Evolutionary conservation across 1,140 invertebrate species (phyloP), one percentile per base, ranked within the genome.

Genomic region (Euborellia annulipes): DNA sequence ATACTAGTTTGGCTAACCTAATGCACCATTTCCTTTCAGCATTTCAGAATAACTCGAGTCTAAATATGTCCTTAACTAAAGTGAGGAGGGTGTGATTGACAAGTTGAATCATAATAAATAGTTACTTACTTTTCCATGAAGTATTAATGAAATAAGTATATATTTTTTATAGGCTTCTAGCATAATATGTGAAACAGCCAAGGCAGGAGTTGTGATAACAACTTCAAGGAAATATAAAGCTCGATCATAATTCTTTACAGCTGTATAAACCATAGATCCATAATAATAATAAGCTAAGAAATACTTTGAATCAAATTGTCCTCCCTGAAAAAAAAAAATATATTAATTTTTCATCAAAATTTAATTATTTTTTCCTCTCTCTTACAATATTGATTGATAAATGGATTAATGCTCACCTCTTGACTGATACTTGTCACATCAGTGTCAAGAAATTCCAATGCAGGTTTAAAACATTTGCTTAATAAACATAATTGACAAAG

Each of bases 121-220:
- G n/a, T n/a, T n/a, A 46, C 47, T 57, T 57, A 87, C 78, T 68
- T 88, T 93, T 57, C 91, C 91, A 68, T 91, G 78, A 39, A 91
- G 64, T 57, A 97, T 88, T 19, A 95, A 68, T 22, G 87, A 89
- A 21, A 96, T 79, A 39, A 96, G 68, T 54, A 94, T 84, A 58
- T 86, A 95, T 63, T 96, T 97, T 66, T 96, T 96, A 58, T 95
- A 96, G 9, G 90, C 80, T 67, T 96, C 92, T 19, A 96, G 65
- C 88, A 96, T 94, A 49, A 97, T 91, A 59, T 94, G 86, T 49
- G 90, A 94, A 17, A 96, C 84, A 22, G 88, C 88, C 64, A 86
- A 77, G 43, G 88, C 85, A 1, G 91, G 90, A 16, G 89, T 91
- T 9, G 88, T 92, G 38, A 95, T 78, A 49, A 82, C 88, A 37